phyloP scores from a whole-genome alignment of 2,888 invertebrate species.

The Rhopalosiphum nymphaeae region DNA sequence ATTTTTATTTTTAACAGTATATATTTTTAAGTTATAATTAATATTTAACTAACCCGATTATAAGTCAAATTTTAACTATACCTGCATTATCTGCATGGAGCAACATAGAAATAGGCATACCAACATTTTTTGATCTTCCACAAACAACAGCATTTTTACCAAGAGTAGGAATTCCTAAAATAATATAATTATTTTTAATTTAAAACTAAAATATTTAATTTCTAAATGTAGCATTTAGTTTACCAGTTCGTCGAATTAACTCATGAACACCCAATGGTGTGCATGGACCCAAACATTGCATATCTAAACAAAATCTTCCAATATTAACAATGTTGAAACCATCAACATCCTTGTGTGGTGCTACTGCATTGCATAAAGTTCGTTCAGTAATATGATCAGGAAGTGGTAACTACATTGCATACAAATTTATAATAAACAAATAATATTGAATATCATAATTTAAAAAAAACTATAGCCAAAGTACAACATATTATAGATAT shows the following conservation, averaged over 20 bases:
- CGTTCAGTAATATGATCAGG: slow-evolving; percentile 83
- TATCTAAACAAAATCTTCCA: slow-evolving; percentile 82
- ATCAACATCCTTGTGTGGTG: slow-evolving; percentile 89
- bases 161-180: slow-evolving; percentile 79
- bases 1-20: not conserved
- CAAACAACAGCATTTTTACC: slow-evolving; percentile 91
- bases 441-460: not conserved
- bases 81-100: slow-evolving; percentile 79
- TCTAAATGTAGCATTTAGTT: slow-evolving; percentile 6
- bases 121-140: slow-evolving; percentile 92
- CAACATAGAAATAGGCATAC: slow-evolving; percentile 89
- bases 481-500: not conserved
- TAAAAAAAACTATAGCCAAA: not conserved
- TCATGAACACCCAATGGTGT: slow-evolving; percentile 84
- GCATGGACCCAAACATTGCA: slow-evolving; percentile 82
- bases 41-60: not conserved
- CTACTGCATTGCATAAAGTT: slow-evolving; percentile 83
- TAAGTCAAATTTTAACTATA: slow-evolving; percentile 67
- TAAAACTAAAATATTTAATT: not conserved
- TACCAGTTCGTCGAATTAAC: slow-evolving; percentile 76
- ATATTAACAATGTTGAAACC: slow-evolving; percentile 89
- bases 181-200: slow-evolving; percentile 46
- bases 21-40: not conserved
- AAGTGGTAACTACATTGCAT: slow-evolving; percentile 77
- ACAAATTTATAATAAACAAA: not conserved